Evolutionary conservation across 2,888 invertebrate genomes (phyloP).

Genomic region (Drosophila glabriapex): DNA sequence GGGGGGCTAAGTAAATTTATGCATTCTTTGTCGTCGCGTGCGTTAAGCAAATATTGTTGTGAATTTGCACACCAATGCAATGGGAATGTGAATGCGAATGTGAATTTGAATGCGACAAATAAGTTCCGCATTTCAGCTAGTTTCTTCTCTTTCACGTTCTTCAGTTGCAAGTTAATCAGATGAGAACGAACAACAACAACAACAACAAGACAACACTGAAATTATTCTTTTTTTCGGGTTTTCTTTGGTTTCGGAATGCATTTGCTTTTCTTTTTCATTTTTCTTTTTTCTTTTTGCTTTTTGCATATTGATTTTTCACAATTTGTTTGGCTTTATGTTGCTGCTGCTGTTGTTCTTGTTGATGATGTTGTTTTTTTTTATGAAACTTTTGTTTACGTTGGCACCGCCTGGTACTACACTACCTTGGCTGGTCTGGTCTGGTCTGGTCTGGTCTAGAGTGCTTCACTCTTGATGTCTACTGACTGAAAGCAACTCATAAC

Average conservation of each 20-base stretch:
- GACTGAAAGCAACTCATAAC: constrained; percentile 35
- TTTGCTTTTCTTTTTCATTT: constrained; percentile 32
- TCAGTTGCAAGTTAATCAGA: constrained; percentile 73
- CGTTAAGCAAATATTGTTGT: constrained; percentile 69
- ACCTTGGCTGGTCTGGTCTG: constrained; percentile 26
- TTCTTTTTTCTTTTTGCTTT: constrained; percentile 19
- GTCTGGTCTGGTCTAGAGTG: constrained; percentile 58
- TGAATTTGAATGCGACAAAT: constrained; percentile 71
- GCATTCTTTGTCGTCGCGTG: constrained; percentile 64
- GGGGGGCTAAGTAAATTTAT: constrained; percentile 37
- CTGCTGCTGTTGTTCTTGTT: constrained; percentile 42
- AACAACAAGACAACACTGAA: background rate
- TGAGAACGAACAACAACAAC: background rate
- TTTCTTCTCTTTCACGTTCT: constrained; percentile 28
- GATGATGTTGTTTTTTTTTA: constrained; percentile 29
- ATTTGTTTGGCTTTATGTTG: constrained; percentile 54
- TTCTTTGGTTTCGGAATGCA: constrained; percentile 58
- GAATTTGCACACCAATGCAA: constrained; percentile 70
- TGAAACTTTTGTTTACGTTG: constrained; percentile 82
- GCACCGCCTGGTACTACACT: constrained; percentile 76
- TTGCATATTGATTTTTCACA: constrained; percentile 78
- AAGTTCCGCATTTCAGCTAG: constrained; percentile 71
- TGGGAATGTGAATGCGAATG: constrained; percentile 46
- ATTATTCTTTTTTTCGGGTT: constrained; percentile 14
- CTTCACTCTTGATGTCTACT: constrained; percentile 53